Base-by-base conservation (phyloP, 2,797 vertebrate genomes). In the Phylloscopus collybita region DNA sequence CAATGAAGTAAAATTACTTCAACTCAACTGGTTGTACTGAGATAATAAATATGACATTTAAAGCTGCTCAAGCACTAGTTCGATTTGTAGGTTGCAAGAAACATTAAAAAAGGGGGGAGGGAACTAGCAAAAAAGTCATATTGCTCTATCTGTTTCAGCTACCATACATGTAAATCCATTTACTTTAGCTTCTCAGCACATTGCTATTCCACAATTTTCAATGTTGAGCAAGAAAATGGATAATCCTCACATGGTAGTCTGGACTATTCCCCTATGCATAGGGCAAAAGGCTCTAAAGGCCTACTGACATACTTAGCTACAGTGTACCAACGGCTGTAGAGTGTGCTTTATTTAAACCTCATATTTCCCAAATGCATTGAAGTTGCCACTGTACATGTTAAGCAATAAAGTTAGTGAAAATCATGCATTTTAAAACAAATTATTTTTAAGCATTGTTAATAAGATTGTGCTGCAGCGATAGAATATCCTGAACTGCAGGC, bases 361-460 rank as follows among this genome's bases (percentile, higher is more conserved):
- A 47, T 96, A 93, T 87, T 97, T 97, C 95, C 95, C 97, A 97
- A 97, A 97, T 83, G 97, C 96, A 86, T 96, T 97, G 94, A 97
- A 96, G 95, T 96, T 88, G 97, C 97, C 97, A 97, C 97, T 97
- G 97, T 98, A 98, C 97, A 98, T 97, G 95, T 97, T 97, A 98
- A 98, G 97, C 97, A 87, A 97, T 97, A 96, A 93, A 96, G 95
- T 96, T 96, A 95, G 97, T 97, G 96, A 96, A 97, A 98, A 97
- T 97, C 98, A 99, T 99, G 99, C 99, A 98, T 96, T 95, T 98
- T 98, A 97, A 98, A 98, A 98, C 97, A 97, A 96, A 97, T 96
- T 70, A 96, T 96, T 96, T 57, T 97, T 97, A 98, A 97, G 97
- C 97, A 93, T 98, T 98, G 98, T 98, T 98, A 97, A 93, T 98